A percentile compares a stretch with the other conserved stretches of the same genome.
Evolutionary conservation across 2,113 vertebrate genomes (phyloP).

Genomic region (Dromas ardeola): DNA sequence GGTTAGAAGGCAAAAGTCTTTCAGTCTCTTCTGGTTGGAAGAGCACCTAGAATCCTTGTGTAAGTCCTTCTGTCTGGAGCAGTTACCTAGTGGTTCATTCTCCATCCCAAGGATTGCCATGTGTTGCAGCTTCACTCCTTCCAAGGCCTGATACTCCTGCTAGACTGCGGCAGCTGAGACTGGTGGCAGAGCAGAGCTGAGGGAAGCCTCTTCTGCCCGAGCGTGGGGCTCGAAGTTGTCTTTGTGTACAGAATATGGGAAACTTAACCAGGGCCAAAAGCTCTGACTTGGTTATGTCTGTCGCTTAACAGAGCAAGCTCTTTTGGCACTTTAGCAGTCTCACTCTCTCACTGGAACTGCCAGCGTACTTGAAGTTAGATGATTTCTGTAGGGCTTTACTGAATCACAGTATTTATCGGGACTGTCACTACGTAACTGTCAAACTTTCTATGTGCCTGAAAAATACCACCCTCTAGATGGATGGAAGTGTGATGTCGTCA

Average conservation of each 20-base stretch:
- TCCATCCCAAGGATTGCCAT: background rate
- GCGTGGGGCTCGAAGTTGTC: background rate
- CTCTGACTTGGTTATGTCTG: background rate
- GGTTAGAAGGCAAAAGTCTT: background rate
- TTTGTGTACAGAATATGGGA: background rate
- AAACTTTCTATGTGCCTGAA: background rate
- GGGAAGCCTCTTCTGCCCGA: background rate
- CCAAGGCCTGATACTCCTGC: background rate
- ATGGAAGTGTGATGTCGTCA: background rate
- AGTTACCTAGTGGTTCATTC: background rate
- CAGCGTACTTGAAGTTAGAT: background rate
- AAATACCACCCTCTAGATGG: background rate
- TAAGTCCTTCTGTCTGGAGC: background rate
- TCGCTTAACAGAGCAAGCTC: background rate
- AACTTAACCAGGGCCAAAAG: background rate
- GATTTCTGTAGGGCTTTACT: background rate
- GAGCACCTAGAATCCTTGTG: background rate
- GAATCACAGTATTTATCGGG: background rate
- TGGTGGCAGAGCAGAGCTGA: background rate
- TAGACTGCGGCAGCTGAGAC: background rate
- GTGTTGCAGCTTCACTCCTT: background rate
- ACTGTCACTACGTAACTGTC: background rate
- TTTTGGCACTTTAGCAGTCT: background rate
- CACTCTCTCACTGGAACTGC: background rate
- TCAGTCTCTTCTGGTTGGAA: background rate